Evolutionary conservation across 1,140 invertebrate species (phyloP), one percentile per base, ranked within the genome.

Genomic region (Helicoverpa zea): DNA sequence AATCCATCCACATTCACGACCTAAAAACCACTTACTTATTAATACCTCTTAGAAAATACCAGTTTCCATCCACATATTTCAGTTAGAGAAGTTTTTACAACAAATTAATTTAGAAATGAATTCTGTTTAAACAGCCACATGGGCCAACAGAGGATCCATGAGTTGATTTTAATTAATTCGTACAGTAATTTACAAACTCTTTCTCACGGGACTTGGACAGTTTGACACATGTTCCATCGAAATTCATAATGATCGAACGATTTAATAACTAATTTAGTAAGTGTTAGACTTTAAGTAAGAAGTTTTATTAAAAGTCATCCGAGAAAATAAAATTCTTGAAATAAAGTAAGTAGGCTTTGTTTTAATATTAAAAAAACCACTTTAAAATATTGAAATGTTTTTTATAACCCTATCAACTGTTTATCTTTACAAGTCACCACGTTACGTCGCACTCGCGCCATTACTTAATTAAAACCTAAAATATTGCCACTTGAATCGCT

Each of bases 101-200:
- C 59, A 63, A 35, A 63, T 63, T 14, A 35, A 30, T 63, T 63
- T 14, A 35, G 59, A 63, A 63, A 63, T 29, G 14, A 63, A 63
- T 16, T 61, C 29, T 61, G 59, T 63, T 63, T 63, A 10, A 11
- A 63, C 59, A 63, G 59, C 7, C 13, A 63, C 59, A 58, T 58
- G 16, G 56, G 23, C 29, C 58, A 63, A 5, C 12, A 12, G 23
- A 35, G 59, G 30, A 30, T 63, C 30, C 23, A 35, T 49, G 68
- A 72, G 68, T 52, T n/a, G 16, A 47, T 74, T 74, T 66, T 80
- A 77, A 77, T 81, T 81, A 81, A 81, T 73, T 81, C 56, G n/a
- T 47, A 64, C 64, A 78, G 74, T 73, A 73, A 80, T 80, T 81
- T 76, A 63, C 54, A 3, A 47, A 81, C 63, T 79, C 64, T 66